A percentile compares a stretch with the other conserved stretches of the same genome.
These are phyloP conservation scores for Conus betulinus DNA, from an alignment of 1,140 invertebrate species.

Conservation along the genomic window DNA sequence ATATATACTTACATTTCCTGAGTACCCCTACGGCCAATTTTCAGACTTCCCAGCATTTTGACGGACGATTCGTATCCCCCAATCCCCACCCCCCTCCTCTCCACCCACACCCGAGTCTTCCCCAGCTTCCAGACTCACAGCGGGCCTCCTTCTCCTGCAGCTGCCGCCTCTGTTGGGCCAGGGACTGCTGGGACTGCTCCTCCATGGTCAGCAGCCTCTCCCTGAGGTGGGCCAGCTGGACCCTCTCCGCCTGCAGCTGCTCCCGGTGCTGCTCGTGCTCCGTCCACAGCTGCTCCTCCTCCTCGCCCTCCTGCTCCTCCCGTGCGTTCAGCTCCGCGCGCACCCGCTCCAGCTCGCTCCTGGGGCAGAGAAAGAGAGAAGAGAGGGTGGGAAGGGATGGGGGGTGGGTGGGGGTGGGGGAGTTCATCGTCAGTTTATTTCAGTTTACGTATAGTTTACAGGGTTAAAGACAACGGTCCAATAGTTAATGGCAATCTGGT, in stretches of 20 bases:
- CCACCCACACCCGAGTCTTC: not conserved
- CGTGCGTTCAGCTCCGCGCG: constrained; percentile 54
- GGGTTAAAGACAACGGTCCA: too few species aligned
- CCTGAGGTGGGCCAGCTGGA: constrained; percentile 43
- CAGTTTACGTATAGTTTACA: too few species aligned
- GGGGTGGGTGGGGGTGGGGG: too few species aligned
- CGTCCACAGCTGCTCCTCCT: constrained; percentile 66
- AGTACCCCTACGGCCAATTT: too few species aligned
- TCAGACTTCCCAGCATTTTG: too few species aligned
- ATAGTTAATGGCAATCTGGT: too few species aligned
- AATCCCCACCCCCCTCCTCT: not conserved
- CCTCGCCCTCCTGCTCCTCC: constrained; percentile 56
- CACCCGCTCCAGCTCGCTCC: constrained; percentile 62
- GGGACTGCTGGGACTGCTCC: constrained; percentile 51
- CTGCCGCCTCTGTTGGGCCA: constrained; percentile 54
- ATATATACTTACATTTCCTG: too few species aligned
- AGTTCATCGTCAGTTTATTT: too few species aligned
- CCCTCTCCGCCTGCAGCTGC: constrained; percentile 64
- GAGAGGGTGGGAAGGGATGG: not conserved
- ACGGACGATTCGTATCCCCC: not conserved
- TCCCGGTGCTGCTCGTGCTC: constrained; percentile 57
- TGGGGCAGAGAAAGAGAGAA: constrained; percentile 42
- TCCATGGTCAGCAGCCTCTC: constrained; percentile 53
- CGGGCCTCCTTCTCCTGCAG: constrained; percentile 60
- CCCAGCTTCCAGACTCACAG: constrained; percentile 55